Conservation (phyloP, 2,113 vertebrate genomes). For the Seriola aureovittata region DNA sequence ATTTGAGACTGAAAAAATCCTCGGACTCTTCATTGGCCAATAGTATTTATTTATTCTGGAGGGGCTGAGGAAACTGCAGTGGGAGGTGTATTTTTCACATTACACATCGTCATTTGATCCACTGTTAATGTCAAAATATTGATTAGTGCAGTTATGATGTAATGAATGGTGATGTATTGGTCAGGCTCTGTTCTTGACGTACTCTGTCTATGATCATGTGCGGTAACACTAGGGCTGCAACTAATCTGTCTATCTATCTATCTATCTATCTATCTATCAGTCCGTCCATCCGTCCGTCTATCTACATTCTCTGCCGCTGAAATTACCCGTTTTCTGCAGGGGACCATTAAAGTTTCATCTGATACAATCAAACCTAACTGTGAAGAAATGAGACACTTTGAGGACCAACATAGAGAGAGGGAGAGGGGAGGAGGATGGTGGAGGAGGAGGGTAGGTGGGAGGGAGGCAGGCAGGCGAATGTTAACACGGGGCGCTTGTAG, state of each 20-base stretch:
- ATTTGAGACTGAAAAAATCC: too few species aligned
- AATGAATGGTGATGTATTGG: too few species aligned
- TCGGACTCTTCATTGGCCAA: too few species aligned
- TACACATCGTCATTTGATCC: too few species aligned
- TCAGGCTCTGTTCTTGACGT: too few species aligned
- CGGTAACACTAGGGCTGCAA: too few species aligned
- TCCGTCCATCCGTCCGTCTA: background rate
- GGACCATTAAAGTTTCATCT: conserved; percentile 60
- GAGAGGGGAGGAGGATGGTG: background rate
- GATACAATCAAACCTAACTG: conserved; percentile 50
- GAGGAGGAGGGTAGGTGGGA: background rate
- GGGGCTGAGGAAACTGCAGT: too few species aligned
- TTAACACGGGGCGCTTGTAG: conserved; percentile 43
- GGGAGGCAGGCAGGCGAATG: background rate
- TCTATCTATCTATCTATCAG: background rate
- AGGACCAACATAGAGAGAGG: conserved; percentile 31
- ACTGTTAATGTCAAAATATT: too few species aligned
- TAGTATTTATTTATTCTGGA: too few species aligned
- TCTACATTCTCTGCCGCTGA: conserved; percentile 25
- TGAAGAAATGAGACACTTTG: conserved; percentile 42
- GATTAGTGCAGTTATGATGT: too few species aligned
- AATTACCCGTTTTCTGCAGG: conserved; percentile 58
- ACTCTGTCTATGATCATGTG: too few species aligned
- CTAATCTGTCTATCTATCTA: background rate
- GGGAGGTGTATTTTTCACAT: too few species aligned